Percentiles rank a stretch among this genome's conserved stretches.
phyloP scores from a whole-genome alignment of 2,888 invertebrate species.

The Lottia gigantea region DNA sequence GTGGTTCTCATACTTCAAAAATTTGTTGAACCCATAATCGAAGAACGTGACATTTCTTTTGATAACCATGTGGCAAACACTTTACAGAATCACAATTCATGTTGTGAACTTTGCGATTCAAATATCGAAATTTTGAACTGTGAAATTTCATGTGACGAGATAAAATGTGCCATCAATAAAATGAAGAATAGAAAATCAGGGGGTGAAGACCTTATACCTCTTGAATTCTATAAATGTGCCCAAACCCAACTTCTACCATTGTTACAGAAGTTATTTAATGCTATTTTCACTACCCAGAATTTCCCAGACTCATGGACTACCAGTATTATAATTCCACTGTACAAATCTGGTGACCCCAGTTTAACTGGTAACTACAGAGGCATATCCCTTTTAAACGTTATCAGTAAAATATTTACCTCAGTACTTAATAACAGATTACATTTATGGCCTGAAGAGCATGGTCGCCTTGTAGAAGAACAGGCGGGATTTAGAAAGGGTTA shows the following conservation, averaged over 20 bases:
- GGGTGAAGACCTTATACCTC: not conserved
- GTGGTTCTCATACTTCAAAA: too few relatives aligned
- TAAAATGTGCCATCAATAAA: slow-evolving; percentile 2
- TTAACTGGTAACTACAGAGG: not conserved
- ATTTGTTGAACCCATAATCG: too few relatives aligned
- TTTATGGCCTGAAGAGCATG: slow-evolving; percentile 1
- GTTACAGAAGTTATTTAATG: not conserved
- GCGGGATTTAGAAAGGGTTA: slow-evolving; percentile 1
- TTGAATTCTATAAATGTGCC: slow-evolving; percentile 1
- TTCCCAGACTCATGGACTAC: not conserved
- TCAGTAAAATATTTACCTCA: slow-evolving; percentile 3
- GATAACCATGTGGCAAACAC: too few relatives aligned
- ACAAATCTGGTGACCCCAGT: not conserved
- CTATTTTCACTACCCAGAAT: not conserved
- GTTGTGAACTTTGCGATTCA: too few relatives aligned
- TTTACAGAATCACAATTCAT: too few relatives aligned
- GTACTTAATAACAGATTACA: not conserved
- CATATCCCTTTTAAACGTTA: not conserved
- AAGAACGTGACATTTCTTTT: too few relatives aligned
- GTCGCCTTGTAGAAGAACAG: not conserved
- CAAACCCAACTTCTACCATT: not conserved
- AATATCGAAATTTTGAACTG: too few relatives aligned
- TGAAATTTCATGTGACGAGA: not conserved
- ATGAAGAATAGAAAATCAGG: not conserved
- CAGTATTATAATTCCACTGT: not conserved